Conservation (phyloP, 2,888 invertebrate species). For the Cremastinae sp. region DNA sequence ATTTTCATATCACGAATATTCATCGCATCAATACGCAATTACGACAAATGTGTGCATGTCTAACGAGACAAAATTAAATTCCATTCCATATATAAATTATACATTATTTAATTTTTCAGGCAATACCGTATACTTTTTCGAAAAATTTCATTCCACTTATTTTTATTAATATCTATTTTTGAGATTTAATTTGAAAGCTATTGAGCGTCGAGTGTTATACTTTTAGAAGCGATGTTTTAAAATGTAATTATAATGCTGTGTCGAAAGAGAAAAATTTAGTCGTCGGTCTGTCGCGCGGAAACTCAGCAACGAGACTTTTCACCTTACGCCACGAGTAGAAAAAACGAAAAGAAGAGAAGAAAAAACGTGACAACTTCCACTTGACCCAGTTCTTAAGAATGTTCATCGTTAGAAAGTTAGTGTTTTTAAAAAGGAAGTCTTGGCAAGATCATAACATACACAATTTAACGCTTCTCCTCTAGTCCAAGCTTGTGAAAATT, state of each 20-base stretch:
- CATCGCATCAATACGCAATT: constrained; percentile 48
- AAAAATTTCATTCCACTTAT: no score
- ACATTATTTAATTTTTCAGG: background rate
- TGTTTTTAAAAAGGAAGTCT: constrained; percentile 39
- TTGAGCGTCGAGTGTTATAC: no score
- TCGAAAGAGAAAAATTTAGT: constrained; percentile 16
- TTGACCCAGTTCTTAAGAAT: constrained; percentile 46
- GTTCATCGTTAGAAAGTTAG: constrained; percentile 51
- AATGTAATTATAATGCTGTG: constrained; percentile 31
- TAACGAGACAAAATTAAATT: constrained; percentile 35
- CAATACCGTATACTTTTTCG: background rate
- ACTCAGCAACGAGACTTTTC: constrained; percentile 31
- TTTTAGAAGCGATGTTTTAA: background rate
- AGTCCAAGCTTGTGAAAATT: constrained; percentile 1
- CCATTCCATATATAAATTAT: constrained; percentile 32
- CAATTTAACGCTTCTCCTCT: constrained; percentile 33
- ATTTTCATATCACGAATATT: constrained; percentile 28
- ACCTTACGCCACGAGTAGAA: constrained; percentile 10
- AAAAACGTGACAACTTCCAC: constrained; percentile 31
- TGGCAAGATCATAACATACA: constrained; percentile 35
- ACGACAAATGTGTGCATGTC: constrained; percentile 27
- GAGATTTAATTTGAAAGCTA: no score
- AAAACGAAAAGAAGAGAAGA: constrained; percentile 9
- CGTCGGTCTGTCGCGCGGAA: constrained; percentile 26
- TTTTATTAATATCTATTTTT: no score